These are phyloP conservation scores for Oreohelix idahoensis DNA, from an alignment of 1,140 invertebrate genomes.

Conservation along the genomic window DNA sequence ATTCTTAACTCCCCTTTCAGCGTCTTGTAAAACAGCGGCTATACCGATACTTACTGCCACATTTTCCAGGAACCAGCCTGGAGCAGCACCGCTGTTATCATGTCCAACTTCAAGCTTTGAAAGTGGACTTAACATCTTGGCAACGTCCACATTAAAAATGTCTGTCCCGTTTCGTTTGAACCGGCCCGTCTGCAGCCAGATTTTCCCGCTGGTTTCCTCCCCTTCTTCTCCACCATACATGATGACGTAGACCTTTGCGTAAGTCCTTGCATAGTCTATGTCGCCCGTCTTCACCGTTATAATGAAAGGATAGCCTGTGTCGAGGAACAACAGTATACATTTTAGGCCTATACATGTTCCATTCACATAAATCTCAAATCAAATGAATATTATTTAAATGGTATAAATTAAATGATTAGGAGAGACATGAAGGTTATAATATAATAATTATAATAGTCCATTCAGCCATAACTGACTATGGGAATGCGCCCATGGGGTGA, in stretches of 20 bases:
- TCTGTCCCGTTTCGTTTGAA: constrained; percentile 69
- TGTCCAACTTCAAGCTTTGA: constrained; percentile 70
- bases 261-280: constrained; percentile 66
- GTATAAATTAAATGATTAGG: too few relatives aligned
- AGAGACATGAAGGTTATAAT: too few relatives aligned
- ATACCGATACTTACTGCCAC: constrained; percentile 52
- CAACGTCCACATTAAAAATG: constrained; percentile 69
- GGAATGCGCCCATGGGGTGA: too few relatives aligned
- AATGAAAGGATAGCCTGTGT: constrained; percentile 67
- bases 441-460: too few relatives aligned
- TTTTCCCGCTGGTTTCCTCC: constrained; percentile 68
- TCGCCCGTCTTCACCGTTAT: constrained; percentile 72
- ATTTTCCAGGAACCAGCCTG: constrained; percentile 71
- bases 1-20: too few relatives aligned
- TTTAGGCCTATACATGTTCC: too few relatives aligned
- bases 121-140: constrained; percentile 68
- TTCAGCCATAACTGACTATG: too few relatives aligned
- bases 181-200: constrained; percentile 69
- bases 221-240: constrained; percentile 67
- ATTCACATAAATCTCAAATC: too few relatives aligned
- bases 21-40: too few relatives aligned
- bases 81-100: constrained; percentile 67
- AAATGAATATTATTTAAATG: too few relatives aligned
- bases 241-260: constrained; percentile 68
- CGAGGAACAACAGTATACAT: too few relatives aligned